These are phyloP conservation scores for Thalassaphorura encarpata DNA, from an alignment of 1,140 invertebrate genomes.

Conservation along the genomic window DNA sequence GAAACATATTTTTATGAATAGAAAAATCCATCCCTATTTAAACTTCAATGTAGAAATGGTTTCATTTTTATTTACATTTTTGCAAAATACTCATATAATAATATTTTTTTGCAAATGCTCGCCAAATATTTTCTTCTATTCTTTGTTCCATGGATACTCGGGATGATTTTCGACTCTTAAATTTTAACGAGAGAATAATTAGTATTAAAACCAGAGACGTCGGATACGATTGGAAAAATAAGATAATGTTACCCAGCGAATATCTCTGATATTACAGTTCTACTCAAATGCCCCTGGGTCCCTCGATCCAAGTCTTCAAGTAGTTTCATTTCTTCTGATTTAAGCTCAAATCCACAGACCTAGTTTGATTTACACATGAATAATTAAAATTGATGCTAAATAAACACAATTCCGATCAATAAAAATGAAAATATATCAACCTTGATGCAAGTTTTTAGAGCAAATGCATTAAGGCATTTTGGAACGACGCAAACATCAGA, in stretches of 20 bases:
- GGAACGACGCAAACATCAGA: conserved; percentile 30
- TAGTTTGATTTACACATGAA: not conserved
- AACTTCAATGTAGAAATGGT: too few species aligned
- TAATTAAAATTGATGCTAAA: not conserved
- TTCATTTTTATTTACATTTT: too few species aligned
- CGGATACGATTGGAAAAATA: not conserved
- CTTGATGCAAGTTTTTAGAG: conserved; percentile 8
- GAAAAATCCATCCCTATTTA: too few species aligned
- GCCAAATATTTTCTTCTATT: too few species aligned
- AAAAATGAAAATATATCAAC: not conserved
- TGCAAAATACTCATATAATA: too few species aligned
- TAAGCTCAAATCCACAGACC: not conserved
- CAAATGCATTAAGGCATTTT: conserved; percentile 4
- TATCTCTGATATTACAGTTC: not conserved
- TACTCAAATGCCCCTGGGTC: not conserved
- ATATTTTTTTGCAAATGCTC: too few species aligned
- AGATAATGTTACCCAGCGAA: conserved; percentile 4
- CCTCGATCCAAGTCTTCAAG: not conserved
- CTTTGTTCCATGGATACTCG: conserved; percentile 52
- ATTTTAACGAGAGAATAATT: not conserved
- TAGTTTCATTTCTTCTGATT: not conserved
- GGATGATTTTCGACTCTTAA: conserved; percentile 46
- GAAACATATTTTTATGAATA: too few species aligned
- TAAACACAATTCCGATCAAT: not conserved
- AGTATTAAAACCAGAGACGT: not conserved